Base-by-base conservation (phyloP, 2,888 invertebrate genomes). In the Nephrocerus scutellatus region DNA sequence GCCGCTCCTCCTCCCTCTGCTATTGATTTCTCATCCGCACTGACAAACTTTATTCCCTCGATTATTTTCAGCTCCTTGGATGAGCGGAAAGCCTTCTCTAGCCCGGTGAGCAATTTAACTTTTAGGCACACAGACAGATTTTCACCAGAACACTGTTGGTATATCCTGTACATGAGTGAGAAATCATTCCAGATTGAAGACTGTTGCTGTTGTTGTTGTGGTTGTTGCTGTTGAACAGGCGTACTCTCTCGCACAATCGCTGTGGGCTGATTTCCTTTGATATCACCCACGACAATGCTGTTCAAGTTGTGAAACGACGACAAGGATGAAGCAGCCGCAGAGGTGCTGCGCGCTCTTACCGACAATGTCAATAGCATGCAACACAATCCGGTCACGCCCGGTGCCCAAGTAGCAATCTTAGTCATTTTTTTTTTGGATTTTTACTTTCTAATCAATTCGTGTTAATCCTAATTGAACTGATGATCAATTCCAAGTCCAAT, bases 21-120 rank as follows among this genome's bases (percentile, higher is more conserved):
- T 2, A 46, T 49, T 6, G 41, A 44, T 8, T 34, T 36, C 30
- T 71, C 70, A 55, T 78, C 75, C 7, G 72, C 68, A 54, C 82
- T 80, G 8, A 84, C 77, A 53, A 88, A 77, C 39, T 79, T 80
- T 34, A 88, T 75, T n/a, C 86, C 87, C 39, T 82, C 83, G 38
- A 81, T 69, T 10, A 88, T 60, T 21, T 77, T 73, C 32, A 88
- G 63, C 46, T 82, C 79, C 46, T 72, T 74, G 30, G 71, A 63
- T 30, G 72, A 68, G 44, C 82, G 74, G 20, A 83, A 76, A 30
- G 80, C 76, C 55, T 84, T 78, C 54, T 84, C 85, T 65, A 88
- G 70, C 3, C 83, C 80, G 15, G 82, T 76, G n/a, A 86, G 73
- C 34, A 88, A 66, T 61, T 87, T 87, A 43, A 85, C 68, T 64